Base-by-base conservation (phyloP, 2,888 invertebrate genomes). In the Neocrepidodera transversa region DNA sequence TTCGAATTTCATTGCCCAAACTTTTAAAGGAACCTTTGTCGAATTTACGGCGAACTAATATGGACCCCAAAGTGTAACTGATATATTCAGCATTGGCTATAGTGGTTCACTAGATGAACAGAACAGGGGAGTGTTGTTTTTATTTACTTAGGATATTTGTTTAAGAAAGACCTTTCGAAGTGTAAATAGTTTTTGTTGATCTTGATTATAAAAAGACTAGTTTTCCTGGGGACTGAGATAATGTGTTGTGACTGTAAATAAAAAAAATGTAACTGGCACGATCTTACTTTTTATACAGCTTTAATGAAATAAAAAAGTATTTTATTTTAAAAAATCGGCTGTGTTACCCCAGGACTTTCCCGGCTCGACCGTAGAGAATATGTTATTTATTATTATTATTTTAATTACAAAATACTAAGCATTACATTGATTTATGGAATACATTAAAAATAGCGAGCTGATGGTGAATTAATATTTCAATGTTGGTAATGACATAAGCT, bases 121-220 rank as follows among this genome's bases (percentile, higher is more conserved):
- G 23, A 30, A 58, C 45, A 47, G 71, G 73, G 73, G 73, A 70
- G 71, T 69, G 71, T 71, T 71, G 70, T 70, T 72, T 72, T 71
- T 74, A 74, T 76, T 76, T 75, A 74, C 69, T 76, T 74, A 76
- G 75, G 75, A 71, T 74, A 73, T 75, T 74, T 74, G 72, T 68
- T 67, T 68, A 70, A 66, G 70, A 65, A 68, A 58, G 74, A 71
- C 74, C 74, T 75, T 73, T 73, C 68, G 66, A 73, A 73, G 68
- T 69, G 72, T 72, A 76, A 74, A 75, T 69, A 75, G 66, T 66
- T 69, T 43, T 62, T 70, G 69, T 65, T 68, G 68, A 65, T 68
- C 66, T 69, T 66, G 63, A 66, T 64, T 66, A 63, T 63, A 65
- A 68, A 70, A 68, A 68, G 66, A 61, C 57, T 59, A 67, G 64